phyloP scores from a whole-genome alignment of 2,113 vertebrate species.

The Xiphias gladius region DNA sequence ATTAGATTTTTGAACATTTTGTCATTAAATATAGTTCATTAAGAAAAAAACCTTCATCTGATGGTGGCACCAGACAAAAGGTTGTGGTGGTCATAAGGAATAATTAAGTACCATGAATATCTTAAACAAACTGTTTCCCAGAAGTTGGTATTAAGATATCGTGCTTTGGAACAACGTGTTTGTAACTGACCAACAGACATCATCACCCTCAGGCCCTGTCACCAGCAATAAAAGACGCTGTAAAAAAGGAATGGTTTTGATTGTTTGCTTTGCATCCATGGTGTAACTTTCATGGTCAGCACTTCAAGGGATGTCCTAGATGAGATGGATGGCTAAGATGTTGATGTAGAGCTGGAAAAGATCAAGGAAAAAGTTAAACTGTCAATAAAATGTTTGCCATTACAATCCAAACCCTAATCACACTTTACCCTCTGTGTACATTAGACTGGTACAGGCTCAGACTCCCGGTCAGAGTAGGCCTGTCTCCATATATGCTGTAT shows the following conservation, averaged over 20 bases:
- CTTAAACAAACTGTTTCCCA: neutral
- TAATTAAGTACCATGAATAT: neutral
- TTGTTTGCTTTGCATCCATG: neutral
- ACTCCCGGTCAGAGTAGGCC: conserved; percentile 7
- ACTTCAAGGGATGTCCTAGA: neutral
- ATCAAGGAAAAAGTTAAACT: conserved; percentile 7
- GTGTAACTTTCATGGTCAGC: neutral
- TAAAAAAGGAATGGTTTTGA: conserved; percentile 1
- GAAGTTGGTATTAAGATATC: neutral
- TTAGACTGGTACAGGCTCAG: neutral
- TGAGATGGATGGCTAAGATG: neutral
- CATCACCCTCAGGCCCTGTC: neutral
- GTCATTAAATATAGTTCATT: neutral
- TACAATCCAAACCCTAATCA: conserved; percentile 23
- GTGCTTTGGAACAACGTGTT: neutral
- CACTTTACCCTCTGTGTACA: conserved; percentile 13
- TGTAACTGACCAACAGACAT: conserved; percentile 1
- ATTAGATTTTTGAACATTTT: neutral
- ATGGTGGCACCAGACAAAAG: neutral
- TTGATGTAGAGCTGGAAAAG: conserved; percentile 1
- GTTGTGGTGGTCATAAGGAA: neutral
- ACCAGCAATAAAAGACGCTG: conserved; percentile 12
- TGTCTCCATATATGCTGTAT: conserved; percentile 43
- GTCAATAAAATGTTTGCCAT: conserved; percentile 15
- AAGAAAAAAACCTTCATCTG: neutral